Conservation (phyloP, 1,140 invertebrate genomes). For the Bombus affinis region DNA sequence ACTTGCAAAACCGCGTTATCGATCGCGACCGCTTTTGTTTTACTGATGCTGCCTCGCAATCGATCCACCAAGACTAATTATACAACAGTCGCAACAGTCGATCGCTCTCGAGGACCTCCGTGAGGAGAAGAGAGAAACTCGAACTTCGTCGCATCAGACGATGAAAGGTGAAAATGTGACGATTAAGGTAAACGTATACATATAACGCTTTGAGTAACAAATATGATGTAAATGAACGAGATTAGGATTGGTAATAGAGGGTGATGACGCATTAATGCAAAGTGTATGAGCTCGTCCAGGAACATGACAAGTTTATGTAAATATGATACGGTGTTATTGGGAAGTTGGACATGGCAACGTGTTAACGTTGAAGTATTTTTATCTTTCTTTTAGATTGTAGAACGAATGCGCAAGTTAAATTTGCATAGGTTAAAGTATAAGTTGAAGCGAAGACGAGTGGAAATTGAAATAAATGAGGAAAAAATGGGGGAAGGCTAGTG, state of each 20-base stretch:
- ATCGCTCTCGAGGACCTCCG: neutral
- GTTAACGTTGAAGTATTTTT: neutral
- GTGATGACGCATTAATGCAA: neutral
- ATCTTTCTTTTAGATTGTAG: neutral
- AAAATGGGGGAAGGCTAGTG: neutral
- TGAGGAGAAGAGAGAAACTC: neutral
- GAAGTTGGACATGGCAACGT: neutral
- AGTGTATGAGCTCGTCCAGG: neutral
- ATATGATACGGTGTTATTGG: neutral
- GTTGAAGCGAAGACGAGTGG: no score
- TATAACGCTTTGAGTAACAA: neutral
- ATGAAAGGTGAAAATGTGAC: no score
- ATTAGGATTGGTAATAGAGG: neutral
- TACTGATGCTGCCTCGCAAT: neutral
- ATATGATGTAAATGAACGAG: neutral
- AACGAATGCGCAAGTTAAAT: no score
- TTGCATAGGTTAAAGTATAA: no score
- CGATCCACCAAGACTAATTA: neutral
- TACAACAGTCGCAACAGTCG: neutral
- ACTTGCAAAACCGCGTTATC: neutral
- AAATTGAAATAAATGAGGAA: neutral
- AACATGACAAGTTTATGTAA: neutral
- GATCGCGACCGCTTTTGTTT: neutral
- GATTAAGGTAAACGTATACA: neutral
- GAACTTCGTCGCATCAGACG: neutral